Evolutionary conservation across 1,140 invertebrate genomes (phyloP).

Genomic region (Leptinotarsa defecta): DNA sequence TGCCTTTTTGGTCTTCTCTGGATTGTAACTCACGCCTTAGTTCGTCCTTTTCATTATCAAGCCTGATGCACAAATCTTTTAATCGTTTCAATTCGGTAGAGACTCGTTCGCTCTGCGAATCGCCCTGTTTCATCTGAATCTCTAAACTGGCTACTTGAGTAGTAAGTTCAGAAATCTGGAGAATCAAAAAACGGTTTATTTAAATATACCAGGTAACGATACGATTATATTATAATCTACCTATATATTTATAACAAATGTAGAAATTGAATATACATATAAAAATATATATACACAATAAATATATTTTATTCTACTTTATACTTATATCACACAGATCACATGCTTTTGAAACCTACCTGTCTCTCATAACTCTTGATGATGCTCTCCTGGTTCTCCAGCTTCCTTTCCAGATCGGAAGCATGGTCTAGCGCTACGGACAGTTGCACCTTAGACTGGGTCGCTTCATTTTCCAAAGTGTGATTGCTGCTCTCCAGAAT

Average conservation of each 20-base stretch:
- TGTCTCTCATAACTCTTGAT: slow-evolving; percentile 63
- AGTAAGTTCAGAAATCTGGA: slow-evolving; percentile 61
- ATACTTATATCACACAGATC: too few relatives aligned
- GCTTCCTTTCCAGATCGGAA: slow-evolving; percentile 59
- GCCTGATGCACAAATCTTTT: slow-evolving; percentile 60
- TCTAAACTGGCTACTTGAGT: slow-evolving; percentile 61
- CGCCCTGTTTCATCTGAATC: slow-evolving; percentile 58
- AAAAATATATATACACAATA: too few relatives aligned
- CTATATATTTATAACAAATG: too few relatives aligned
- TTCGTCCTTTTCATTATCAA: slow-evolving; percentile 62
- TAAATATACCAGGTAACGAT: too few relatives aligned
- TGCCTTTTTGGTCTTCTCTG: slow-evolving; percentile 52
- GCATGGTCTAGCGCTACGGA: slow-evolving; percentile 60
- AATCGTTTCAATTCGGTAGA: slow-evolving; percentile 59
- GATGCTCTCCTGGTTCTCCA: slow-evolving; percentile 60
- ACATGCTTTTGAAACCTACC: slow-evolving; percentile 45
- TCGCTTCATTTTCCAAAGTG: slow-evolving; percentile 71
- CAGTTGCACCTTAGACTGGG: slow-evolving; percentile 63
- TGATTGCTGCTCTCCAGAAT: slow-evolving; percentile 74
- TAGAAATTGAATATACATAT: too few relatives aligned
- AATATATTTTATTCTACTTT: too few relatives aligned
- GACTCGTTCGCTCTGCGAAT: slow-evolving; percentile 51
- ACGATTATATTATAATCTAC: too few relatives aligned
- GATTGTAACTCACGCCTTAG: slow-evolving; percentile 56
- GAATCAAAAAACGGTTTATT: neutral